A percentile compares a stretch with the other conserved stretches of the same genome.
These are phyloP conservation scores for Melanotaenia nigrans DNA, from an alignment of 2,797 vertebrate species.

Conservation along the genomic window DNA sequence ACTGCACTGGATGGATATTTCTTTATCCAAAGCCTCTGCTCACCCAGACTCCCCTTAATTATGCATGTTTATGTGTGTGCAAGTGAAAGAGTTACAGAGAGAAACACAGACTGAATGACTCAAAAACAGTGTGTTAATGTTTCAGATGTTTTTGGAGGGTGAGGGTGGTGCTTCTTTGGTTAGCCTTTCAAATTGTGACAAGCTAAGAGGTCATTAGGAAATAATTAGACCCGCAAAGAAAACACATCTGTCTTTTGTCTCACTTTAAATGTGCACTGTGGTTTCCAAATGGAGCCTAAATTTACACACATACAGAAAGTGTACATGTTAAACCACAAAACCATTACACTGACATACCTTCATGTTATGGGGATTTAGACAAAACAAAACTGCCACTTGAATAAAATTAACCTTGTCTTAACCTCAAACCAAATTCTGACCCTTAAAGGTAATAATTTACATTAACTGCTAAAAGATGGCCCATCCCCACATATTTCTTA, in stretches of 20 bases:
- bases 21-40: conserved; percentile 53
- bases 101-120: background rate
- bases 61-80: conserved; percentile 6
- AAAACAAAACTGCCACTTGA: background rate
- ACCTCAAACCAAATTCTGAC: background rate
- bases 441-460: background rate
- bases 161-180: conserved; percentile 26
- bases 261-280: conserved; percentile 30
- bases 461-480: background rate
- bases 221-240: conserved; percentile 68
- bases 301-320: conserved; percentile 8
- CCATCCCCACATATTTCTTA: background rate
- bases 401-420: background rate
- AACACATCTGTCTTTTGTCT: conserved; percentile 66
- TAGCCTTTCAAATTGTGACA: conserved; percentile 50
- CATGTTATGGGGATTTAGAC: background rate
- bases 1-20: conserved; percentile 45
- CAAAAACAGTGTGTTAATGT: background rate
- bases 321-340: conserved; percentile 3
- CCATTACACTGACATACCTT: background rate
- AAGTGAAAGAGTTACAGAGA: conserved; percentile 10
- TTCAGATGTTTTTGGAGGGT: conserved; percentile 22
- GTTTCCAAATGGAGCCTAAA: conserved; percentile 51
- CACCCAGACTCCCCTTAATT: conserved; percentile 12
- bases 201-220: conserved; percentile 61